Evolutionary conservation across 1,140 invertebrate species (phyloP).

Genomic region (Drosophila funebris): DNA sequence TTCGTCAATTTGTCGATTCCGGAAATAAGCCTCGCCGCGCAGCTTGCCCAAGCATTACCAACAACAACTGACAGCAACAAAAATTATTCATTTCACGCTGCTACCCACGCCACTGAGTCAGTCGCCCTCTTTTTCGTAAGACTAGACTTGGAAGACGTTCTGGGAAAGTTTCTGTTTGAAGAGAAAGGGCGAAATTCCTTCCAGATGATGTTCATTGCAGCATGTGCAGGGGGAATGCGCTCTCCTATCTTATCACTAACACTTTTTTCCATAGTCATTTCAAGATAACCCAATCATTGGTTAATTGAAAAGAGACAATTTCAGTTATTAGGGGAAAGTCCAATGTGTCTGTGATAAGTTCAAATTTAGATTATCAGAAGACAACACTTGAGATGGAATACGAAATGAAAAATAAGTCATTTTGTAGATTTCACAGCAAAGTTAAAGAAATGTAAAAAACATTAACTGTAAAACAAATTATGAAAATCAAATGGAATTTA

Average conservation of each 20-base stretch:
- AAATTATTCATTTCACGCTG: conserved; percentile 50
- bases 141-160: conserved; percentile 21
- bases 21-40: conserved; percentile 55
- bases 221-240: not conserved
- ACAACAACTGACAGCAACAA: conserved; percentile 30
- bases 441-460: not conserved
- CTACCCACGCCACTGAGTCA: conserved; percentile 40
- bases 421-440: not conserved
- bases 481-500: no score
- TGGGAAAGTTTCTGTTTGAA: conserved; percentile 31
- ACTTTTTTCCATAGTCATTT: not conserved
- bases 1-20: conserved; percentile 63
- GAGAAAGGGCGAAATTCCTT: conserved; percentile 3
- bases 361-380: conserved; percentile 3
- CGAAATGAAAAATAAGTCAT: not conserved
- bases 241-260: conserved; percentile 20
- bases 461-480: no score
- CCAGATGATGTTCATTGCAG: conserved; percentile 13
- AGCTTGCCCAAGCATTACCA: conserved; percentile 42
- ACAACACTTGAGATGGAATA: not conserved
- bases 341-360: conserved; percentile 5
- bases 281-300: conserved; percentile 17
- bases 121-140: not conserved
- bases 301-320: conserved; percentile 9
- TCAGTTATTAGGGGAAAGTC: not conserved